Evolutionary conservation across 2,113 vertebrate species (phyloP).

Genomic region (Centropus unirufus): DNA sequence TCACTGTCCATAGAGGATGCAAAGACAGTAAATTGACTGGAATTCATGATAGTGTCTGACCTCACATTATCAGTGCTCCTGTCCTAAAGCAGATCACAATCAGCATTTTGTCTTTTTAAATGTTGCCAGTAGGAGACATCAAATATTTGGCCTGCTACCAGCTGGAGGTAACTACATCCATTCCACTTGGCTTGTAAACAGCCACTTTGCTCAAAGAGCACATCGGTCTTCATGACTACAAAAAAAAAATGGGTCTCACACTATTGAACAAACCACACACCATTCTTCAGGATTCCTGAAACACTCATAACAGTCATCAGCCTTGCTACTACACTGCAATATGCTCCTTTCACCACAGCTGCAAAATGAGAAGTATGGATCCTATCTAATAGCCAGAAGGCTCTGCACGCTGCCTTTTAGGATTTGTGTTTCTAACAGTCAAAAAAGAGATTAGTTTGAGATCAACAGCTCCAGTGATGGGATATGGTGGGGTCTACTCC

Average conservation of each 20-base stretch:
- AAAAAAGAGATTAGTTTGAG: background rate
- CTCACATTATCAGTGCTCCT: background rate
- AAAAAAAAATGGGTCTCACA: background rate
- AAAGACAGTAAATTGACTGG: background rate
- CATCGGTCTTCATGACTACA: background rate
- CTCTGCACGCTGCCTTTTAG: background rate
- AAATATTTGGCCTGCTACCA: background rate
- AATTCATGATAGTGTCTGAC: background rate
- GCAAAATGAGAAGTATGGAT: background rate
- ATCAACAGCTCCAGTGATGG: background rate
- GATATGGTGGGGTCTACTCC: background rate
- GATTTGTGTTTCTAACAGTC: background rate
- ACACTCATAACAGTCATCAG: background rate
- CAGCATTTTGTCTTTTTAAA: constrained; percentile 7
- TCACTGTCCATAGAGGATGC: background rate
- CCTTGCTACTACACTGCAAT: background rate
- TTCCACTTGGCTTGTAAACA: background rate
- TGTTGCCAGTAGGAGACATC: background rate
- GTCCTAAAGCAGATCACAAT: background rate
- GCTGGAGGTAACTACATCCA: background rate
- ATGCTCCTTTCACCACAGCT: background rate
- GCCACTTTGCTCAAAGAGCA: background rate
- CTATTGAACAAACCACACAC: background rate
- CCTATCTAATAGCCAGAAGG: background rate
- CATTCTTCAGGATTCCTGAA: background rate